These are phyloP conservation scores for Glaucopsyche alexis DNA, from an alignment of 2,888 invertebrate genomes.

Conservation along the genomic window DNA sequence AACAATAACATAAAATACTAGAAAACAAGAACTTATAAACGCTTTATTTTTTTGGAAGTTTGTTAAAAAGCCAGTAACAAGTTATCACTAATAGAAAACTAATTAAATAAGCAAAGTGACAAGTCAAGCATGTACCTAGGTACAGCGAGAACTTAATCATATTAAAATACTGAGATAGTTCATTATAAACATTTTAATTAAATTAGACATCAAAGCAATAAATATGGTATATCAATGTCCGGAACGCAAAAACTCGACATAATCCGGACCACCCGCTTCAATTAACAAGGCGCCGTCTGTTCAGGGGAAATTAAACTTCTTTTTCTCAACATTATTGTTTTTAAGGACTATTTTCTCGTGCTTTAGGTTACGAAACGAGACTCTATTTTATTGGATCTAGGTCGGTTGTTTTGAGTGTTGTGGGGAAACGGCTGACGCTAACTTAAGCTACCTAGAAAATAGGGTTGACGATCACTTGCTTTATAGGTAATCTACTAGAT, in stretches of 20 bases:
- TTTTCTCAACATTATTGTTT: slow-evolving; percentile 45
- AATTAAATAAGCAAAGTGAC: no score
- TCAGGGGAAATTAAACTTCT: slow-evolving; percentile 61
- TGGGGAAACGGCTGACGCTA: slow-evolving; percentile 57
- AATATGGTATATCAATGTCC: slow-evolving; percentile 23
- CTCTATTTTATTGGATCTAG: slow-evolving; percentile 43
- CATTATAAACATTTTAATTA: no score
- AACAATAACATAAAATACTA: no score
- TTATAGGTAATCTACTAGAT: background rate
- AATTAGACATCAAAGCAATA: no score
- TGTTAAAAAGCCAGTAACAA: no score
- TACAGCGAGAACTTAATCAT: no score
- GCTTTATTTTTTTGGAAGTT: no score
- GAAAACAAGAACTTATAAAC: no score
- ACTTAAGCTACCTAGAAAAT: slow-evolving; percentile 50
- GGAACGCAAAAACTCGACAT: slow-evolving; percentile 55
- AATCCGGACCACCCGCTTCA: slow-evolving; percentile 55
- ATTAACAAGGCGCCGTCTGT: slow-evolving; percentile 52
- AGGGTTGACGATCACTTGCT: slow-evolving; percentile 21
- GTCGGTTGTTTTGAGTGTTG: slow-evolving; percentile 50
- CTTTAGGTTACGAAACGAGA: slow-evolving; percentile 45
- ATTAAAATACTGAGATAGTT: no score
- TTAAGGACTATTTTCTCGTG: slow-evolving; percentile 53
- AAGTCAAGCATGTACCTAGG: no score
- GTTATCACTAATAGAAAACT: no score